phyloP scores from a whole-genome alignment of 2,113 vertebrate genomes.

The Choloepus hoffmanni region DNA sequence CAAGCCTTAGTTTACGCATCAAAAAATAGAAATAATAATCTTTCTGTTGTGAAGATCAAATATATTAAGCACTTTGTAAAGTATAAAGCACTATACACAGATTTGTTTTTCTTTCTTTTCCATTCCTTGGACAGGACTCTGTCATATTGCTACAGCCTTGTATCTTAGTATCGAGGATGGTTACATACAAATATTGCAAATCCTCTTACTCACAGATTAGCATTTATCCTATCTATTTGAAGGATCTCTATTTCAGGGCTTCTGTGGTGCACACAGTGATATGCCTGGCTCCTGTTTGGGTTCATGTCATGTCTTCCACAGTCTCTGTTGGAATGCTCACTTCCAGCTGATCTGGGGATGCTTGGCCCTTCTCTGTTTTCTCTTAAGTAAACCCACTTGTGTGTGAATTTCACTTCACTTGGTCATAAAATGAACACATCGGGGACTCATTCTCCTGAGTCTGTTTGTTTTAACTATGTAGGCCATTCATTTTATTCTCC shows the following conservation, averaged over 20 bases:
- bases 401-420: neutral
- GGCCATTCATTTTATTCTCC: neutral
- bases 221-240: neutral
- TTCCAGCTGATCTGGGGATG: neutral
- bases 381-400: neutral
- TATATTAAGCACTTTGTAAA: neutral
- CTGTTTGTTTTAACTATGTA: neutral
- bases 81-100: neutral
- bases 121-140: neutral
- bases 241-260: rapidly evolving
- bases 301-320: neutral
- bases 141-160: rapidly evolving
- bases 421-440: neutral
- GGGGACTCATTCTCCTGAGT: neutral
- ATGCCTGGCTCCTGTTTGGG: neutral
- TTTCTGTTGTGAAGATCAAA: neutral
- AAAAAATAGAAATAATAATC: neutral
- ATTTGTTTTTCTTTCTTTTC: neutral
- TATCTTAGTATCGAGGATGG: neutral
- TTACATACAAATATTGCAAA: too few species aligned
- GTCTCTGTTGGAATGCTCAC: too few species aligned
- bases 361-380: neutral
- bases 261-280: too few species aligned
- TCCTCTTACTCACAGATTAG: neutral
- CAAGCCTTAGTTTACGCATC: neutral